Evolutionary conservation across 2,797 vertebrate species (phyloP).

Genomic region (Brachyrhaphis roseni): DNA sequence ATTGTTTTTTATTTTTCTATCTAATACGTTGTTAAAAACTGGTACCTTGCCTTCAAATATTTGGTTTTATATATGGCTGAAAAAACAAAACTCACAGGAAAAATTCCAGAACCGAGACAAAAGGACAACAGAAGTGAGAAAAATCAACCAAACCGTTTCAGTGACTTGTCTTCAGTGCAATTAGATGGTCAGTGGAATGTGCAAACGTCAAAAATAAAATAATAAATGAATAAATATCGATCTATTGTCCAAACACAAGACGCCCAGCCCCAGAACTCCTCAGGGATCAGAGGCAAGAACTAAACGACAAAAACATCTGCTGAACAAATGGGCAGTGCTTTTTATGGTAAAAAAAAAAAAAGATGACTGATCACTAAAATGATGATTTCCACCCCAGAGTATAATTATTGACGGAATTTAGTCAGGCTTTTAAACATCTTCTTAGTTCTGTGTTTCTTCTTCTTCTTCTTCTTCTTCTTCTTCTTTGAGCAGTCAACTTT

Average conservation of each 20-base stretch:
- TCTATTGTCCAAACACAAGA: not conserved
- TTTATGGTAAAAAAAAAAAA: not conserved
- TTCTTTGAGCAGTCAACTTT: not conserved
- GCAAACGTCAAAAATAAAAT: slow-evolving; percentile 16
- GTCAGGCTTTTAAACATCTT: not conserved
- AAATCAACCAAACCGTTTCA: slow-evolving; percentile 16
- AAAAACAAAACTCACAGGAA: not conserved
- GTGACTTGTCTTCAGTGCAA: not conserved
- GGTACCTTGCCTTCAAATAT: not conserved
- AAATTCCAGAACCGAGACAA: slow-evolving; percentile 42
- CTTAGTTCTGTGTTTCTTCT: not conserved
- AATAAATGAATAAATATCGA: not conserved
- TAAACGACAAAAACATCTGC: slow-evolving; percentile 1
- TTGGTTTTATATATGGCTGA: not conserved
- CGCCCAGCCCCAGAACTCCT: slow-evolving; percentile 11
- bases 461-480: not conserved
- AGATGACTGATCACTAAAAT: not conserved
- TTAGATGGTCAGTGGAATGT: not conserved
- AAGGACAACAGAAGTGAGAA: not conserved
- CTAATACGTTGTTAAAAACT: not conserved
- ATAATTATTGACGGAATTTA: not conserved
- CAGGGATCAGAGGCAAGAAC: slow-evolving; percentile 1
- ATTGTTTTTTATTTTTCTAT: accelerated
- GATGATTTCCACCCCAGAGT: not conserved
- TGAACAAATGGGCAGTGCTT: not conserved